Percentiles rank a stretch among this genome's conserved stretches.
phyloP scores from a whole-genome alignment of 2,888 invertebrate genomes.

The Gibbula magus region DNA sequence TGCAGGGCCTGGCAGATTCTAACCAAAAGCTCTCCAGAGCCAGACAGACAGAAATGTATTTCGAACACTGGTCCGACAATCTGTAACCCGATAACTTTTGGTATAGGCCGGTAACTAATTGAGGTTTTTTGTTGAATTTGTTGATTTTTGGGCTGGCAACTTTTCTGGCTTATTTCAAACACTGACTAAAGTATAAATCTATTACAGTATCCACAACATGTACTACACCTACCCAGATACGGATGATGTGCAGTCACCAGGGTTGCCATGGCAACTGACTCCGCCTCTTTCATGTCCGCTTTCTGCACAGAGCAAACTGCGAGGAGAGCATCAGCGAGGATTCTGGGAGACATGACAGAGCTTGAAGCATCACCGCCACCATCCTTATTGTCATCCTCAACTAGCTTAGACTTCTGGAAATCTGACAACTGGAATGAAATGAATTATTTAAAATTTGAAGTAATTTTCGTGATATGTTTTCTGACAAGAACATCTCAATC shows the following conservation, averaged over 20 bases:
- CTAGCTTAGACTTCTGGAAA: neutral
- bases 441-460: neutral
- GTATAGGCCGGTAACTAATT: no score
- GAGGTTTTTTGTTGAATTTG: no score
- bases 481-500: neutral
- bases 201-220: no score
- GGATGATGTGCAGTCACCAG: slow-evolving; percentile 87
- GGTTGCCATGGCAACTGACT: slow-evolving; percentile 81
- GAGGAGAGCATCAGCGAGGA: slow-evolving; percentile 73
- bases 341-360: slow-evolving; percentile 42
- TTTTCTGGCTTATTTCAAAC: no score
- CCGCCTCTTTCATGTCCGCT: slow-evolving; percentile 78
- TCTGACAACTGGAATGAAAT: neutral
- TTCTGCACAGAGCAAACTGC: slow-evolving; percentile 66
- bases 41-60: no score
- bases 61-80: no score
- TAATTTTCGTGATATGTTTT: neutral
- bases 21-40: no score
- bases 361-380: neutral
- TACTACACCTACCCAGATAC: slow-evolving; percentile 76
- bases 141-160: no score
- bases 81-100: no score
- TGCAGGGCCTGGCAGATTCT: no score
- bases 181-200: no score
- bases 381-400: slow-evolving; percentile 1